Percentiles rank a stretch among this genome's conserved stretches.
These are phyloP conservation scores for Pristionchus arcanus DNA, from an alignment of 2,888 invertebrate species.

Conservation along the genomic window DNA sequence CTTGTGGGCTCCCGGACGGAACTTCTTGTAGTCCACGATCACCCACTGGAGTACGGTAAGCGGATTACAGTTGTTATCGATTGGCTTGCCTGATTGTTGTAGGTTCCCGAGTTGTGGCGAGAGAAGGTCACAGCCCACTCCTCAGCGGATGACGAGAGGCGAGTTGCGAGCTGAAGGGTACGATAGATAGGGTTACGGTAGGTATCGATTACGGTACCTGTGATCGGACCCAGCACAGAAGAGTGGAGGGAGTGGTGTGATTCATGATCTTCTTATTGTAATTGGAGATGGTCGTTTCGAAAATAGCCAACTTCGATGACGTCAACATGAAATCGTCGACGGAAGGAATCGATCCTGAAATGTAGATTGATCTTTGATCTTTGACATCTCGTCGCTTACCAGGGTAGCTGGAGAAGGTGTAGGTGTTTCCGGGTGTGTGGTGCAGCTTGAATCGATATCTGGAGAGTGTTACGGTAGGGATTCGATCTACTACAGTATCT, in stretches of 20 bases:
- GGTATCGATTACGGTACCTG: constrained; percentile 83
- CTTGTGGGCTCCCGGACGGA: constrained; percentile 79
- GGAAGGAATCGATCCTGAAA: constrained; percentile 72
- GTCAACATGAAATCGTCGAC: constrained; percentile 77
- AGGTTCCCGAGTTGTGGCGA: constrained; percentile 87
- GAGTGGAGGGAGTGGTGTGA: constrained; percentile 84
- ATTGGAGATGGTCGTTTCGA: constrained; percentile 88
- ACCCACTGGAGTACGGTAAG: constrained; percentile 59
- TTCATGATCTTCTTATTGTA: constrained; percentile 85
- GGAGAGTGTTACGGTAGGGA: not conserved
- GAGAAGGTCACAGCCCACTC: constrained; percentile 81
- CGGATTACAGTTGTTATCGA: constrained; percentile 1
- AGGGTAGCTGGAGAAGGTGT: constrained; percentile 79
- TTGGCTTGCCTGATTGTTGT: constrained; percentile 85
- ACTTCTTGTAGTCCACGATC: constrained; percentile 87
- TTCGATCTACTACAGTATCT: constrained; percentile 82
- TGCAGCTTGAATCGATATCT: constrained; percentile 61
- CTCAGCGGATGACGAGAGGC: constrained; percentile 63
- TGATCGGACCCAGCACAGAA: constrained; percentile 85
- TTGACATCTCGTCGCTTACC: constrained; percentile 57
- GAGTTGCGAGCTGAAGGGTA: constrained; percentile 60
- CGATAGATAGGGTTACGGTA: not conserved
- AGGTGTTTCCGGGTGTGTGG: constrained; percentile 72
- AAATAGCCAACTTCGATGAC: constrained; percentile 82
- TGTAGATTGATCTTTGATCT: constrained; percentile 7